Base-by-base conservation (phyloP, 2,113 vertebrate genomes). In the Lates calcarifer region DNA sequence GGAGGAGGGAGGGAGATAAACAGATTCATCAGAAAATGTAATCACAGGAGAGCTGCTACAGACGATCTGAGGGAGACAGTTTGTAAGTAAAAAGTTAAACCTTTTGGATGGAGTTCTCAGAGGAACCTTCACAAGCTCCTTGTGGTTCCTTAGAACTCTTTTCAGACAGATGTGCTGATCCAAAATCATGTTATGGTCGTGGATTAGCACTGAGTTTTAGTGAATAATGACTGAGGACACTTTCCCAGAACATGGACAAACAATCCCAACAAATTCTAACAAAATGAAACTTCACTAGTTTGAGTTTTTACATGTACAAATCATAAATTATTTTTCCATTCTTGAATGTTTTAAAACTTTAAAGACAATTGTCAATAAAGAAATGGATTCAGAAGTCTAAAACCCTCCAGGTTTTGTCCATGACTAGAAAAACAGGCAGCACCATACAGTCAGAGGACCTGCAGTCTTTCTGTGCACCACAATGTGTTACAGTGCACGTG, bases 221-320 rank as follows among this genome's bases (percentile, higher is more conserved):
- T 31, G 65, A 37, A 15, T 3, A 6, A 2, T 1, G 51, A 58
- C 1, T 2, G 1, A 31, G 80, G 60, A 39, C 64, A 5, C 66
- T 58, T 71, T 71, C 66, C 39, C 35, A 22, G 51, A n/a, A 71
- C 81, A 74, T 39, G 74, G 68, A 78, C 64, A 56, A 47, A 9
- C 20, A 47, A 26, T 37, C 11, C 51, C 14, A 26, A 3, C 15
- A 51, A 51, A 26, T 24, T 15, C 15, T 9, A 17, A 56, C 24
- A 56, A 56, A 57, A 57, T 29, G 31, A 57, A 57, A 57, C 35
- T 37, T 37, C 2, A 6, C 6, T 37, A 37, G 8, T n/a, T n/a
- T n/a, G n/a, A n/a, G n/a, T n/a, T n/a, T n/a, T n/a, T n/a, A n/a
- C n/a, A n/a, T n/a, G n/a, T n/a, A n/a, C n/a, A n/a, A n/a, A n/a